A percentile compares a stretch with the other conserved stretches of the same genome.
Evolutionary conservation across 1,140 invertebrate species (phyloP).

Genomic region (Stegodyphus mimosarum): DNA sequence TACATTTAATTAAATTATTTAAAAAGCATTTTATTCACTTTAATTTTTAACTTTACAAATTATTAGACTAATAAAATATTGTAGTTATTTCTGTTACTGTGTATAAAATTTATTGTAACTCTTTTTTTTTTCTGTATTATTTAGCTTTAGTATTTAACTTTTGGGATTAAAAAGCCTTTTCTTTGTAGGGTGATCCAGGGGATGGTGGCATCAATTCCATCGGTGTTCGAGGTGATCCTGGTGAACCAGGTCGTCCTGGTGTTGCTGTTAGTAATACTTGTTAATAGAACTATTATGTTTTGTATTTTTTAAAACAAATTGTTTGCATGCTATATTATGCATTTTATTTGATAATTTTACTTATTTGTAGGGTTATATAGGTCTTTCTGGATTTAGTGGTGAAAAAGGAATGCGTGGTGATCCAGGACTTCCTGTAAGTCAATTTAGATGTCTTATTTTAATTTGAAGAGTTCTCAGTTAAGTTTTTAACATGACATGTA

Average conservation of each 20-base stretch:
- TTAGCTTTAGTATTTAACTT: no score
- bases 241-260: conserved; percentile 71
- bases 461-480: background rate
- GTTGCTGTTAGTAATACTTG: conserved; percentile 17
- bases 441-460: background rate
- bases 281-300: background rate
- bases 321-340: background rate
- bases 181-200: conserved; percentile 76
- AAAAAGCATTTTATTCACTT: no score
- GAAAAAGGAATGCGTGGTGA: conserved; percentile 56
- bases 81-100: no score
- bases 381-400: conserved; percentile 53
- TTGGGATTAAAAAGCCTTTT: no score
- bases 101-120: no score
- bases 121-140: no score
- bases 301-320: background rate
- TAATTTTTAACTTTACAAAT: no score
- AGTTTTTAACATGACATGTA: background rate
- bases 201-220: conserved; percentile 86
- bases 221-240: conserved; percentile 80
- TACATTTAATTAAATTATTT: no score
- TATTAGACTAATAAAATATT: no score
- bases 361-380: conserved; percentile 64
- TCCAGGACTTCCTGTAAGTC: conserved; percentile 67
- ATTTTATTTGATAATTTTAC: conserved; percentile 40